Conservation (phyloP, 2,113 vertebrate species). For the Lathamus discolor region DNA sequence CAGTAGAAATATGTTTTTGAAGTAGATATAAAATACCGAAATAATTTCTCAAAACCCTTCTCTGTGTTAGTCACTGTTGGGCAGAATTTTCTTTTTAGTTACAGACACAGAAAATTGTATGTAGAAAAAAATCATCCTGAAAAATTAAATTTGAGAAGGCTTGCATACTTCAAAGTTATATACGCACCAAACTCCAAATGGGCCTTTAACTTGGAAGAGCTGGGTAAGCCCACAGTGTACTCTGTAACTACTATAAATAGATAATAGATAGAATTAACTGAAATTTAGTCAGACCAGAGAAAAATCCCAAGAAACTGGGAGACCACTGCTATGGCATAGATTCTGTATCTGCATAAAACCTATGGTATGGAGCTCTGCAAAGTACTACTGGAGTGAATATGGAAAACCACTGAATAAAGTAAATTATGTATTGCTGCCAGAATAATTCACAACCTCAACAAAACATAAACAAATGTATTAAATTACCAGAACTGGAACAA, state of each 20-base stretch:
- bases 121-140: constrained; percentile 25
- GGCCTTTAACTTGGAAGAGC: constrained; percentile 33
- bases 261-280: constrained; percentile 28
- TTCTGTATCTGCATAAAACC: not conserved
- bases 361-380: not conserved
- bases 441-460: constrained; percentile 19
- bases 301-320: not conserved
- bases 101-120: constrained; percentile 21
- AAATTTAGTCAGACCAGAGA: constrained; percentile 32
- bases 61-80: not conserved
- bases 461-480: constrained; percentile 41
- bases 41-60: constrained; percentile 8
- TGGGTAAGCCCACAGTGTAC: not conserved
- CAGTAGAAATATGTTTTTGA: constrained; percentile 42
- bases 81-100: constrained; percentile 43
- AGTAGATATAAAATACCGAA: constrained; percentile 11
- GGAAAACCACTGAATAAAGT: constrained; percentile 31
- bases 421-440: constrained; percentile 32
- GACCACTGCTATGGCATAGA: not conserved
- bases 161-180: constrained; percentile 9
- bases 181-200: not conserved
- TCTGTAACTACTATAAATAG: constrained; percentile 15
- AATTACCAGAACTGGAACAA: constrained; percentile 32
- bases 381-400: constrained; percentile 24
- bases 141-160: constrained; percentile 41